These are phyloP conservation scores for Euura saliciscinereae DNA, from an alignment of 1,140 invertebrate genomes.

Conservation along the genomic window DNA sequence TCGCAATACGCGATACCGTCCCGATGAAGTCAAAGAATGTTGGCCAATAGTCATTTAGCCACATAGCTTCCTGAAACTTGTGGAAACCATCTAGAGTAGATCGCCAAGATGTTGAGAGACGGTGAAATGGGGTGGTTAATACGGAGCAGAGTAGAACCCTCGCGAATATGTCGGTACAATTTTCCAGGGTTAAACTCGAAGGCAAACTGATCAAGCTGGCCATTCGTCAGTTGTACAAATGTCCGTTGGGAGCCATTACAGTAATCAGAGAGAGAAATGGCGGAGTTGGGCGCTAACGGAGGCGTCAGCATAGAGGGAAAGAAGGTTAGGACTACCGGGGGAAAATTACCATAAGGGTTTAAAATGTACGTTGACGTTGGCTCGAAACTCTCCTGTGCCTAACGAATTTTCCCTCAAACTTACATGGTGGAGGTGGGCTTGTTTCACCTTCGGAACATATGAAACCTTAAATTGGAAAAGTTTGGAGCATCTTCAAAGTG, in stretches of 20 bases:
- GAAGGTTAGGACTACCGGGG: slow-evolving; percentile 7
- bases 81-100: slow-evolving; percentile 1
- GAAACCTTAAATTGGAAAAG: no score
- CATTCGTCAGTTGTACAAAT: not conserved
- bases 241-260: not conserved
- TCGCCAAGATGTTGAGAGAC: no score
- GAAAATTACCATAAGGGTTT: slow-evolving; percentile 2
- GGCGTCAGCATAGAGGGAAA: no score
- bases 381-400: not conserved
- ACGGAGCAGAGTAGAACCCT: no score
- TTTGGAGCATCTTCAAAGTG: no score
- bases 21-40: no score
- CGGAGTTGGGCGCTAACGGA: slow-evolving; percentile 4
- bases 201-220: slow-evolving; percentile 1
- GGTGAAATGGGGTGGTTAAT: no score
- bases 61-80: no score
- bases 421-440: no score
- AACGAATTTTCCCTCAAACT: not conserved
- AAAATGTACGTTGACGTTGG: slow-evolving; percentile 1
- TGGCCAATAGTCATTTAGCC: no score
- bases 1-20: no score
- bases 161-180: not conserved
- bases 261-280: slow-evolving; percentile 1
- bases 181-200: slow-evolving; percentile 8
- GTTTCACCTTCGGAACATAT: no score